Percentiles rank a stretch among this genome's conserved stretches.
phyloP scores from a whole-genome alignment of 2,888 invertebrate genomes.

The Mythimna pallens region DNA sequence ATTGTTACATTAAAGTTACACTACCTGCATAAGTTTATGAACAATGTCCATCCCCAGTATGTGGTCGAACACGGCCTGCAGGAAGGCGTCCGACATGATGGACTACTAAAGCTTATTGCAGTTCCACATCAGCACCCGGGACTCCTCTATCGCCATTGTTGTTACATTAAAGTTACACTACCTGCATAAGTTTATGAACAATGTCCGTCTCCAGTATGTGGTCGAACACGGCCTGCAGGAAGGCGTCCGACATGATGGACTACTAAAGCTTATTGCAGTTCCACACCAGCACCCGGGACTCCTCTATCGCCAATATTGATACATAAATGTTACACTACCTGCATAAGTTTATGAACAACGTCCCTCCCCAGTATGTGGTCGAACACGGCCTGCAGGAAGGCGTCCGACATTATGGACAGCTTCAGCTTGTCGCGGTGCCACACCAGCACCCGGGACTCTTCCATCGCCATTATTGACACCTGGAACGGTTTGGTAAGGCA shows the following conservation, averaged over 20 bases:
- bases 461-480: constrained; percentile 97
- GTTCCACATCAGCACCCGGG: constrained; percentile 93
- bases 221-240: constrained; percentile 96
- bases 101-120: constrained; percentile 96
- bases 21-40: constrained; percentile 94
- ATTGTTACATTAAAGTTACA: too few species aligned
- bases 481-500: constrained; percentile 74
- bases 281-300: constrained; percentile 84
- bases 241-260: constrained; percentile 95
- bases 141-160: too few species aligned
- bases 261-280: constrained; percentile 96
- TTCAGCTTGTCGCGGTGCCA: constrained; percentile 97
- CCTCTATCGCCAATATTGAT: too few species aligned
- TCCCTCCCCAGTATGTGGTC: constrained; percentile 96
- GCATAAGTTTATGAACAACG: constrained; percentile 96
- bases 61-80: constrained; percentile 96
- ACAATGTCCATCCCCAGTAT: constrained; percentile 96
- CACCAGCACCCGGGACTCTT: constrained; percentile 95
- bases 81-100: constrained; percentile 95
- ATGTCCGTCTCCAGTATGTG: constrained; percentile 96
- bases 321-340: constrained; percentile 87
- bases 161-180: constrained; percentile 69
- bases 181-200: constrained; percentile 96
- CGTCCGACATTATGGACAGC: constrained; percentile 95
- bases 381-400: constrained; percentile 95